A percentile compares a stretch with the other conserved stretches of the same genome.
Conservation (phyloP, 2,888 invertebrate genomes). For the Tenthredo amoena region DNA sequence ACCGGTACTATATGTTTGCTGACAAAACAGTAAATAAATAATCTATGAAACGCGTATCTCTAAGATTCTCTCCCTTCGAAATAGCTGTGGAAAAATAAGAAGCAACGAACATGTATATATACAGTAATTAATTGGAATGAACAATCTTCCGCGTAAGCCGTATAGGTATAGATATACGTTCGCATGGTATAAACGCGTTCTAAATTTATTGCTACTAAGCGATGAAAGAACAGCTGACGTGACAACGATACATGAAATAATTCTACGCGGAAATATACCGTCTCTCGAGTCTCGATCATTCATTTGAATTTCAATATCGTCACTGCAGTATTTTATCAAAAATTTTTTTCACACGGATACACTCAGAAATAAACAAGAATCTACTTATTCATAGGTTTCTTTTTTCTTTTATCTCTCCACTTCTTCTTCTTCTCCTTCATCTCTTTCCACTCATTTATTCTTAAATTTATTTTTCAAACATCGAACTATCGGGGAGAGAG, state of each 20-base stretch:
- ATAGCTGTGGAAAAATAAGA: not conserved
- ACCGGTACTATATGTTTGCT: not conserved
- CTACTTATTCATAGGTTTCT: not conserved
- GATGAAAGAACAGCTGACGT: constrained; percentile 29
- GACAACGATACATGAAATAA: constrained; percentile 25
- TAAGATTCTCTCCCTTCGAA: not conserved
- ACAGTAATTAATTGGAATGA: constrained; percentile 28
- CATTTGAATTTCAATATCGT: not conserved
- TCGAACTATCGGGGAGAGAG: not conserved
- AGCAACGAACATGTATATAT: not conserved
- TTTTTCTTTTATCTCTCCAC: not conserved
- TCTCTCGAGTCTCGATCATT: not conserved
- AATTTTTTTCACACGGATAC: not conserved
- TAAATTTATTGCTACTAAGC: constrained; percentile 15
- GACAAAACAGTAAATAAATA: constrained; percentile 17
- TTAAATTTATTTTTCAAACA: not conserved
- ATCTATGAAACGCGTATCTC: not conserved
- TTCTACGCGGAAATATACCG: not conserved
- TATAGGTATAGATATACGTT: not conserved
- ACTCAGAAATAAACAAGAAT: constrained; percentile 2
- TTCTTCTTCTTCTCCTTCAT: not conserved
- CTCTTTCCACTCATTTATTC: not conserved
- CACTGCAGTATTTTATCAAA: constrained; percentile 1
- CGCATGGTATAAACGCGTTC: not conserved
- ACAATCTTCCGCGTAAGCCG: not conserved